phyloP scores from a whole-genome alignment of 2,888 invertebrate genomes.

The Spisula solida region DNA sequence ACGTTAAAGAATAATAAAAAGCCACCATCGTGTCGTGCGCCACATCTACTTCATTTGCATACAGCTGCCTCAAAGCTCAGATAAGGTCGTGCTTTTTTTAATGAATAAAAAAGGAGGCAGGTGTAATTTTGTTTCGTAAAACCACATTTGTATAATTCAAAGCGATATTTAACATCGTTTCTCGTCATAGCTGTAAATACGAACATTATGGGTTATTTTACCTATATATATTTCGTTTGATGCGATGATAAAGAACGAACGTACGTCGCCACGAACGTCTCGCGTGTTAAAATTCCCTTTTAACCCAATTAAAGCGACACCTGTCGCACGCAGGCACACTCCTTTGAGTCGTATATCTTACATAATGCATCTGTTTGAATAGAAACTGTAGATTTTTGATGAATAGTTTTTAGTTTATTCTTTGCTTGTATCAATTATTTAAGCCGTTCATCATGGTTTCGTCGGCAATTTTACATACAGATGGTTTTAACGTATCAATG shows the following conservation, averaged over 20 bases:
- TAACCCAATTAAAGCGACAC: constrained; percentile 41
- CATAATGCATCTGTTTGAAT: not conserved
- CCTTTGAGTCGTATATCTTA: constrained; percentile 19
- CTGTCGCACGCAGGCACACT: constrained; percentile 47
- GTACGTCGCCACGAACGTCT: constrained; percentile 34
- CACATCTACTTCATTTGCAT: constrained; percentile 61
- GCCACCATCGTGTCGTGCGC: constrained; percentile 31
- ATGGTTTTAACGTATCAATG: not conserved
- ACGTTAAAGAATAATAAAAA: constrained; percentile 1
- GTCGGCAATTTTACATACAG: not conserved
- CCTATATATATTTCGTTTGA: constrained; percentile 47
- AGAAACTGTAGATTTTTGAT: not conserved
- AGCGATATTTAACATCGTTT: constrained; percentile 41
- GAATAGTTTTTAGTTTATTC: not conserved
- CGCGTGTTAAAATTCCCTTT: constrained; percentile 50
- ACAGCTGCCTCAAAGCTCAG: constrained; percentile 59
- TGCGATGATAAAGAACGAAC: not conserved
- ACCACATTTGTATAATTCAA: constrained; percentile 35
- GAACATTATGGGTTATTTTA: constrained; percentile 50
- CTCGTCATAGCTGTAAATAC: constrained; percentile 36
- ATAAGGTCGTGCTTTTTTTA: constrained; percentile 48
- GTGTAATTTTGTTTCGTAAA: constrained; percentile 58
- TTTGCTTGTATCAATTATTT: not conserved
- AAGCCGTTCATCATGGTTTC: not conserved
- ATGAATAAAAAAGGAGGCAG: constrained; percentile 56